phyloP scores from a whole-genome alignment of 2,113 vertebrate genomes.

The Sisor rabdophorus region DNA sequence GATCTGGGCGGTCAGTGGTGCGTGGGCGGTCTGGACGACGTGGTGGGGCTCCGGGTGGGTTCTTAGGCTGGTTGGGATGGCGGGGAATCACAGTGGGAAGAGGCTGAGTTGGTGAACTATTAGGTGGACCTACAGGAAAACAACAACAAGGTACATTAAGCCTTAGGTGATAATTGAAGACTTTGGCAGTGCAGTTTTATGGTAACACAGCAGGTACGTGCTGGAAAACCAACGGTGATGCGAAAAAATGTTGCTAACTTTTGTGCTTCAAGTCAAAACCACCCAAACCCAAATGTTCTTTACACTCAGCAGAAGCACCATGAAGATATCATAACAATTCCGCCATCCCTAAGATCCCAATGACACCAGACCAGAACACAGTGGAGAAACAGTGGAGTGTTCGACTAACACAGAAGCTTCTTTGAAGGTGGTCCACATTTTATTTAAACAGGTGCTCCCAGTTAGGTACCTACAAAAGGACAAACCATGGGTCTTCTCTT shows the following conservation, averaged over 20 bases:
- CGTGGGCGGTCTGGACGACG: slow-evolving; percentile 74
- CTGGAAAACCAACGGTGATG: slow-evolving; percentile 7
- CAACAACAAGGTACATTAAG: background rate
- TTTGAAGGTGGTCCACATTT: too few species aligned
- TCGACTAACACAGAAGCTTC: background rate
- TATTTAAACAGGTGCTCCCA: too few species aligned
- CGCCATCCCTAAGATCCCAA: background rate
- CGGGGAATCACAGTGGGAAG: slow-evolving; percentile 81
- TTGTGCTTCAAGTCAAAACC: slow-evolving; percentile 3
- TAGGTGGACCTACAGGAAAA: slow-evolving; percentile 66
- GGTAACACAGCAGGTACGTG: background rate
- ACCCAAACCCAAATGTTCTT: slow-evolving; percentile 14
- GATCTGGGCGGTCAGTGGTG: slow-evolving; percentile 79
- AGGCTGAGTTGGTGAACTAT: slow-evolving; percentile 76
- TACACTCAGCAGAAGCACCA: slow-evolving; percentile 8
- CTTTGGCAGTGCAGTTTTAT: background rate
- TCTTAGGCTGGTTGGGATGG: slow-evolving; percentile 65
- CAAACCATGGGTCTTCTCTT: too few species aligned
- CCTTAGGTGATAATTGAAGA: background rate
- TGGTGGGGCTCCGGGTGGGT: slow-evolving; percentile 71
- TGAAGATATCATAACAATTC: background rate
- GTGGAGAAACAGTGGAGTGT: background rate
- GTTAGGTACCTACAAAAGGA: too few species aligned
- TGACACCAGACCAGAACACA: background rate
- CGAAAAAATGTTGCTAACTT: slow-evolving; percentile 12